These are phyloP conservation scores for Seira ritae DNA, from an alignment of 2,888 invertebrate genomes.

Conservation along the genomic window DNA sequence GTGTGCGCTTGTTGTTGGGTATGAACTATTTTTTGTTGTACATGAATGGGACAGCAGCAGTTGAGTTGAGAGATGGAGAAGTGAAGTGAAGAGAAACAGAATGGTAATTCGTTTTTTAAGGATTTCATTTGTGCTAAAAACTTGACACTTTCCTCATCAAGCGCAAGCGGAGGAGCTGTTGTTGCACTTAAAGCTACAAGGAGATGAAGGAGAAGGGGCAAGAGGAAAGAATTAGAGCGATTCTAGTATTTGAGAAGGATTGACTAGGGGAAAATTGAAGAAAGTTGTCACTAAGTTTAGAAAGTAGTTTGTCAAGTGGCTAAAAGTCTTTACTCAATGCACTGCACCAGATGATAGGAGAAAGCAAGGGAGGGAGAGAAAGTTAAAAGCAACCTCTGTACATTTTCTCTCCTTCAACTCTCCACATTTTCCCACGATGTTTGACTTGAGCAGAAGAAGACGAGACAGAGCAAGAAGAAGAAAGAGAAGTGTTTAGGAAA, in stretches of 20 bases:
- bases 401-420: background rate
- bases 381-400: background rate
- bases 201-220: slow-evolving; percentile 19
- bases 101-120: background rate
- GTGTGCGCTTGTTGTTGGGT: background rate
- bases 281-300: slow-evolving; percentile 48
- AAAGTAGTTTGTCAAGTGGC: slow-evolving; percentile 49
- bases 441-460: background rate
- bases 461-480: slow-evolving; percentile 1
- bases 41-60: too few relatives aligned
- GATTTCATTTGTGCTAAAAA: slow-evolving; percentile 23
- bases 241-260: slow-evolving; percentile 38
- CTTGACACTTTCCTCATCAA: slow-evolving; percentile 44
- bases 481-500: slow-evolving; percentile 10
- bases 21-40: too few relatives aligned
- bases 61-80: too few relatives aligned
- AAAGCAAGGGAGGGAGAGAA: background rate
- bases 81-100: background rate
- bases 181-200: slow-evolving; percentile 27
- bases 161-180: slow-evolving; percentile 4
- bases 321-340: slow-evolving; percentile 34
- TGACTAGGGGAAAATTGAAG: slow-evolving; percentile 49
- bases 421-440: slow-evolving; percentile 1
- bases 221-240: slow-evolving; percentile 37
- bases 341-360: slow-evolving; percentile 22